Evolutionary conservation across 1,140 invertebrate species (phyloP).

Genomic region (Pseudachorutes palmiensis): DNA sequence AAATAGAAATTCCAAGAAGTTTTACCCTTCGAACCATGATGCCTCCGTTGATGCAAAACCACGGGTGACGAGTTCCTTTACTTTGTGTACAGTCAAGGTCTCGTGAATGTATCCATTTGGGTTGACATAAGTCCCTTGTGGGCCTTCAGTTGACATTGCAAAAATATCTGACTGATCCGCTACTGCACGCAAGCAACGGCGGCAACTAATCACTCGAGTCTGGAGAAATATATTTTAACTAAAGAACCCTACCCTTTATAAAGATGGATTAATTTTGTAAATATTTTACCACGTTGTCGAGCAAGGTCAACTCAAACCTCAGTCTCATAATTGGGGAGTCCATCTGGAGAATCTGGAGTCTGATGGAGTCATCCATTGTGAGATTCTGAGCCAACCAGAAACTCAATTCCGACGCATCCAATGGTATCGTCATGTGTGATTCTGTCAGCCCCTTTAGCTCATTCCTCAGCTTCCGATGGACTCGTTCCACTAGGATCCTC

Average conservation of each 20-base stretch:
- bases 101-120: conserved; percentile 69
- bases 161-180: conserved; percentile 63
- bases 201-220: conserved; percentile 58
- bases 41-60: conserved; percentile 56
- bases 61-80: conserved; percentile 53
- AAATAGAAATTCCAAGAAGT: too few relatives aligned
- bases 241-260: conserved; percentile 13
- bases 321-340: conserved; percentile 60
- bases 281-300: conserved; percentile 51
- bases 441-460: conserved; percentile 40
- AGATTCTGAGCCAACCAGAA: conserved; percentile 71
- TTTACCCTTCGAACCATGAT: conserved; percentile 82
- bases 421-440: conserved; percentile 47
- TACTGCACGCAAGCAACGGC: conserved; percentile 53
- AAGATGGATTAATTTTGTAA: too few relatives aligned
- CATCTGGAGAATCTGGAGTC: conserved; percentile 52
- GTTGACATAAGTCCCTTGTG: conserved; percentile 74
- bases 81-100: conserved; percentile 63
- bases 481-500: conserved; percentile 47
- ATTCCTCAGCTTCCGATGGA: conserved; percentile 44
- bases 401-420: conserved; percentile 59
- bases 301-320: conserved; percentile 54
- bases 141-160: conserved; percentile 70
- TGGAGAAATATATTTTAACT: conserved; percentile 37
- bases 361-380: conserved; percentile 51